A percentile compares a stretch with the other conserved stretches of the same genome.
These are phyloP conservation scores for Sarcophaga bullata DNA, from an alignment of 1,140 invertebrate genomes.

Conservation along the genomic window DNA sequence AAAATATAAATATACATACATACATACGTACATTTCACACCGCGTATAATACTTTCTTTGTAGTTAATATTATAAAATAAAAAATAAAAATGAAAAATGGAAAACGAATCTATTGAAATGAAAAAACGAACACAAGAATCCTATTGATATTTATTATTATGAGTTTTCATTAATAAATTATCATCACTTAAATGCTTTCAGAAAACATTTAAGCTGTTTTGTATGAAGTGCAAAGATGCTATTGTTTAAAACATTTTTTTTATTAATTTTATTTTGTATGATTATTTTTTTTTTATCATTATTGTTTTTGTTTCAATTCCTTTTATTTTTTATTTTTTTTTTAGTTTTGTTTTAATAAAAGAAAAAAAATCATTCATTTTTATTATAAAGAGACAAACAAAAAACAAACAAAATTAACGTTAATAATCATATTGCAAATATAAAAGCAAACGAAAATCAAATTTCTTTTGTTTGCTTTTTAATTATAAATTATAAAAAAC, in stretches of 20 bases:
- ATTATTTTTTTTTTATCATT: neutral
- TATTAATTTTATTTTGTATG: neutral
- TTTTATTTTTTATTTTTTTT: too few species aligned
- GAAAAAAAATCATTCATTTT: too few species aligned
- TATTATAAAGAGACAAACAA: too few species aligned
- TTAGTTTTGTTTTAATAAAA: too few species aligned
- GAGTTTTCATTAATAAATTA: neutral
- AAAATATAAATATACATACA: neutral
- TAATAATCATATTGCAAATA: too few species aligned
- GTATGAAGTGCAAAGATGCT: neutral
- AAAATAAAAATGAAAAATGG: neutral
- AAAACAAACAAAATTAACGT: too few species aligned
- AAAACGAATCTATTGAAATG: neutral
- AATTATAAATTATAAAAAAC: too few species aligned
- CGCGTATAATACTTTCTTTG: neutral
- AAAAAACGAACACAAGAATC: neutral
- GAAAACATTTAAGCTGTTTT: constrained; percentile 2
- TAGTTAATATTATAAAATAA: too few species aligned
- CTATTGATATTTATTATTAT: too few species aligned
- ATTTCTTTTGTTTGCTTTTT: too few species aligned
- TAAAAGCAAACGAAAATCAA: too few species aligned
- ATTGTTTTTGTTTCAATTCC: too few species aligned
- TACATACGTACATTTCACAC: neutral
- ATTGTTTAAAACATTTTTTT: constrained; percentile 1
- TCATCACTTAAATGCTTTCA: neutral